These are phyloP conservation scores for Campopleginae sp. DNA, from an alignment of 2,888 invertebrate genomes.

Conservation along the genomic window DNA sequence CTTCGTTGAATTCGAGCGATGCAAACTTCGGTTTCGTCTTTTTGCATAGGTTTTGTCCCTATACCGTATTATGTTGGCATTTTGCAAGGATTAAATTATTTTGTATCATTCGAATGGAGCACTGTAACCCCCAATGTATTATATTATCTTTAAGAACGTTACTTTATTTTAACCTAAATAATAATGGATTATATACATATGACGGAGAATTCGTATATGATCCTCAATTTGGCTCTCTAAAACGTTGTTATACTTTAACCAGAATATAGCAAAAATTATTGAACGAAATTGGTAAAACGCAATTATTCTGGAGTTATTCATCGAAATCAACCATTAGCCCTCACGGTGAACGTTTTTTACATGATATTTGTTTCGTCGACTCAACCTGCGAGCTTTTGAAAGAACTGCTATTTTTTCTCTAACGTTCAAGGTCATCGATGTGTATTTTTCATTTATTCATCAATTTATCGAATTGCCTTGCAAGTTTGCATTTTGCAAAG, in stretches of 20 bases:
- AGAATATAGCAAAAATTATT: constrained; percentile 22
- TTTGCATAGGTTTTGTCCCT: constrained; percentile 36
- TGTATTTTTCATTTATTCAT: no score
- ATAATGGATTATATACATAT: constrained; percentile 72
- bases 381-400: no score
- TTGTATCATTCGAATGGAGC: constrained; percentile 57
- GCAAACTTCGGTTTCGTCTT: not conserved
- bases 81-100: constrained; percentile 57
- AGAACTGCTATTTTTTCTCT: no score
- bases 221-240: constrained; percentile 6
- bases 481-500: no score
- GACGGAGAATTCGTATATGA: constrained; percentile 31
- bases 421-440: no score
- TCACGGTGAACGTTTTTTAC: no score
- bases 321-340: no score
- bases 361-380: no score
- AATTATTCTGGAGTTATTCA: no score
- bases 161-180: constrained; percentile 76
- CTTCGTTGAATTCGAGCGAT: not conserved
- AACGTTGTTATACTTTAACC: constrained; percentile 13
- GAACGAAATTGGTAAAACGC: not conserved
- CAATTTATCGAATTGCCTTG: no score
- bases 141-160: constrained; percentile 75
- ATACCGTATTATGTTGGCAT: constrained; percentile 49
- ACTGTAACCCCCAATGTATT: constrained; percentile 76